Percentiles rank a stretch among this genome's conserved stretches.
Conservation (phyloP, 2,113 vertebrate species). For the Mustela lutreola region DNA sequence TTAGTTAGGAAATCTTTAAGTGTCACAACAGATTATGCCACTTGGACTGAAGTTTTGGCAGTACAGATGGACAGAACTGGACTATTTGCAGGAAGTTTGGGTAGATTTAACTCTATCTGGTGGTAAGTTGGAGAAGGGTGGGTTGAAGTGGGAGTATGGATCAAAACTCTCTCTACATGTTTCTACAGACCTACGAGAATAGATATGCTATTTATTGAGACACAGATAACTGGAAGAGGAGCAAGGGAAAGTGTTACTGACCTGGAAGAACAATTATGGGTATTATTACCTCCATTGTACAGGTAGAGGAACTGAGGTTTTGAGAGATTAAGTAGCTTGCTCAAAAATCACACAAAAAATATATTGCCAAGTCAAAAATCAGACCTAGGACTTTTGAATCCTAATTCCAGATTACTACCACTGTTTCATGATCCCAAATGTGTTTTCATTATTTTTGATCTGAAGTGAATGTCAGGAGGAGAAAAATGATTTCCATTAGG, state of each 20-base stretch:
- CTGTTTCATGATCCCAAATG: background rate
- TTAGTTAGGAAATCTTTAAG: background rate
- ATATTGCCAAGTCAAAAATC: background rate
- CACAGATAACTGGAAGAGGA: background rate
- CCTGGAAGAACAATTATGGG: background rate
- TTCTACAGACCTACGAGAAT: background rate
- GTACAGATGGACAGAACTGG: background rate
- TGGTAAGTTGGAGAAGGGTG: background rate
- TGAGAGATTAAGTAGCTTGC: background rate
- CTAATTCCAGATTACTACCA: background rate
- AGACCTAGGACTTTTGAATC: background rate
- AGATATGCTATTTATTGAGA: background rate
- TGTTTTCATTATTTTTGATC: background rate
- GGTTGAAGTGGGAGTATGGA: background rate
- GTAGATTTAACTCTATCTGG: background rate
- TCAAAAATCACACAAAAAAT: background rate
- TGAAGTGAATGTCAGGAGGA: background rate
- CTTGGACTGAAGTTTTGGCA: background rate
- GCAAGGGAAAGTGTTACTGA: background rate
- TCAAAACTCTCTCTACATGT: background rate
- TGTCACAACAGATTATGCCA: background rate
- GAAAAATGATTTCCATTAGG: background rate
- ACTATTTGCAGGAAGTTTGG: background rate
- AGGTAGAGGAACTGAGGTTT: background rate
- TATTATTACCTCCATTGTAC: background rate